A percentile compares a stretch with the other conserved stretches of the same genome.
Evolutionary conservation across 2,888 invertebrate species (phyloP).

Genomic region (Nemurella pictetii): DNA sequence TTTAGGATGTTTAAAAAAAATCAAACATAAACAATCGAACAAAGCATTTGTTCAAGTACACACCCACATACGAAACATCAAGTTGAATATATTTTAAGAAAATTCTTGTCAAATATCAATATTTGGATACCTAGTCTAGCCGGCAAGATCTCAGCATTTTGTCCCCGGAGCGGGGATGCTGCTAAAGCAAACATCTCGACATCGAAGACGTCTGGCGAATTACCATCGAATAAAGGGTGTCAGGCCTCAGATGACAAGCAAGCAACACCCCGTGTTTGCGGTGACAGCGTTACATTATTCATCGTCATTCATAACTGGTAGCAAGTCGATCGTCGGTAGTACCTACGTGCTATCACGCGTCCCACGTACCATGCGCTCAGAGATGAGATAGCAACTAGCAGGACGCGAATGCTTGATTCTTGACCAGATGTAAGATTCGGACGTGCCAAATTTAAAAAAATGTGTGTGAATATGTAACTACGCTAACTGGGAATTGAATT

Average conservation of each 20-base stretch:
- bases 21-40: no score
- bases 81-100: not conserved
- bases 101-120: not conserved
- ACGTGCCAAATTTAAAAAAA: no score
- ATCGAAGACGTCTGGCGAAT: not conserved
- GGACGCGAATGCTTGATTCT: no score
- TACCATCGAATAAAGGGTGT: not conserved
- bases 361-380: no score
- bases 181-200: not conserved
- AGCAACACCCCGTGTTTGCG: not conserved
- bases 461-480: no score
- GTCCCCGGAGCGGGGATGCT: not conserved
- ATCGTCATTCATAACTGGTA: not conserved
- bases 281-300: not conserved
- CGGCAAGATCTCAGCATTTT: not conserved
- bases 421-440: no score
- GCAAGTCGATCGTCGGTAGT: not conserved
- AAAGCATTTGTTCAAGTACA: not conserved
- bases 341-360: no score
- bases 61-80: not conserved
- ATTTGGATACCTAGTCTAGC: not conserved
- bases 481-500: no score
- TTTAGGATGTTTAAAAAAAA: no score
- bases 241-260: not conserved
- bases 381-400: no score